Evolutionary conservation across 2,888 invertebrate genomes (phyloP).

Genomic region (Hylaea fasciaria): DNA sequence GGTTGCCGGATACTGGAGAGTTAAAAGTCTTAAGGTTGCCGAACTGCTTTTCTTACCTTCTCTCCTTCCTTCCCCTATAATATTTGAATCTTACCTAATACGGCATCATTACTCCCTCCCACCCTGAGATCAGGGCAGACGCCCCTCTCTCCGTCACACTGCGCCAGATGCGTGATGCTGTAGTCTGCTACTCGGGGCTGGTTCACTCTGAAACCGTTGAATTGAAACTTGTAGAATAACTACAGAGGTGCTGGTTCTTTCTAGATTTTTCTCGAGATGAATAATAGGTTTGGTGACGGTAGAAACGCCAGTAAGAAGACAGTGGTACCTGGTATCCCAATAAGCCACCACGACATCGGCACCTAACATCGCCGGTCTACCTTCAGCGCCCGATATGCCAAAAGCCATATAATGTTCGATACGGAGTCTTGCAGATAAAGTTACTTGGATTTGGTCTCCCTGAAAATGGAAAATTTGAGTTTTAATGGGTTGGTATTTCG

Average conservation of each 20-base stretch:
- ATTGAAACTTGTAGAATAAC: neutral
- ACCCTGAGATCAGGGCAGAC: slow-evolving; percentile 94
- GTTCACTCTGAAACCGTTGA: slow-evolving; percentile 60
- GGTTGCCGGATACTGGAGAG: slow-evolving; percentile 87
- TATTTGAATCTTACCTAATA: slow-evolving; percentile 82
- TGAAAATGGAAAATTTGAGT: slow-evolving; percentile 45
- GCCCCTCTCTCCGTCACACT: slow-evolving; percentile 92
- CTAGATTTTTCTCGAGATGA: no score
- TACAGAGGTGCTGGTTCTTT: no score
- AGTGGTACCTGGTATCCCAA: slow-evolving; percentile 70
- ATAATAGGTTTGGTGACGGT: no score
- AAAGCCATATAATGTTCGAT: slow-evolving; percentile 96
- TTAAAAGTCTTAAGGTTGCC: neutral
- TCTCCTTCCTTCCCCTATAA: no score
- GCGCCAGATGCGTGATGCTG: slow-evolving; percentile 91
- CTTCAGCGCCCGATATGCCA: slow-evolving; percentile 92
- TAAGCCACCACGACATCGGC: slow-evolving; percentile 94
- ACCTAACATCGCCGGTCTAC: slow-evolving; percentile 90
- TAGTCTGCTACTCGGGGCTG: slow-evolving; percentile 93
- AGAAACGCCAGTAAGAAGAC: no score
- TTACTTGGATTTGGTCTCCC: slow-evolving; percentile 88
- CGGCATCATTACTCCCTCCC: slow-evolving; percentile 91
- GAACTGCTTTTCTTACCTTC: no score
- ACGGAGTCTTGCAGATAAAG: slow-evolving; percentile 90
- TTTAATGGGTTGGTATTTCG: neutral